Evolutionary conservation across 2,113 vertebrate genomes (phyloP).

Genomic region (Ceyx margarethae): DNA sequence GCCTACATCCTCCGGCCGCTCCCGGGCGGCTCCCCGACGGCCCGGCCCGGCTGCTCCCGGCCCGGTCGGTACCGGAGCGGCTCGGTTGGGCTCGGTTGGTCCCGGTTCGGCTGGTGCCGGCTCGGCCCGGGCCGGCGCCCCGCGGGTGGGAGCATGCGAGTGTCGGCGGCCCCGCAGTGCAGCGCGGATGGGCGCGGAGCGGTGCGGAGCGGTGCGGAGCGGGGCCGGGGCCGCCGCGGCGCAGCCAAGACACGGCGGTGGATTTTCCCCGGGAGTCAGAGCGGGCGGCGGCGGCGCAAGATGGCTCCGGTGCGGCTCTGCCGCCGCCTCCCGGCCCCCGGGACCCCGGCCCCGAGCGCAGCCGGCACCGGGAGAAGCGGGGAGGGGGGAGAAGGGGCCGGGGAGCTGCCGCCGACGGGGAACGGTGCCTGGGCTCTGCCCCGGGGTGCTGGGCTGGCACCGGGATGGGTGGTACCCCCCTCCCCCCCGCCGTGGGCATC

Average conservation of each 20-base stretch:
- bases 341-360: background rate
- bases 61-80: background rate
- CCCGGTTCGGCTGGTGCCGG: background rate
- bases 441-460: background rate
- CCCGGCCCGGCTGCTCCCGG: background rate
- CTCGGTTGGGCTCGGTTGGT: background rate
- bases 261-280: conserved; percentile 63
- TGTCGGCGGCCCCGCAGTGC: conserved; percentile 47
- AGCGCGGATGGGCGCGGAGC: background rate
- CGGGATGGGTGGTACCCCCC: background rate
- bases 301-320: conserved; percentile 47
- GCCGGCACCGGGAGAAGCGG: background rate
- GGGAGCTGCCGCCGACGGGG: background rate
- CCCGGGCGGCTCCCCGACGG: background rate
- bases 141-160: background rate
- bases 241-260: conserved; percentile 44
- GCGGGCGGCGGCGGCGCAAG: conserved; percentile 68
- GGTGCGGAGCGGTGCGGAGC: background rate
- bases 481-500: background rate
- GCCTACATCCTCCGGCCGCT: background rate
- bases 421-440: background rate
- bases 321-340: conserved; percentile 8
- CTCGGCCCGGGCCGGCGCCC: background rate
- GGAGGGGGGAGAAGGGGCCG: background rate
- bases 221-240: background rate